Evolutionary conservation across 30 jellyfish, hydroid and myxozoan species (phyloP).

Genomic region (Sanderia malayensis): DNA sequence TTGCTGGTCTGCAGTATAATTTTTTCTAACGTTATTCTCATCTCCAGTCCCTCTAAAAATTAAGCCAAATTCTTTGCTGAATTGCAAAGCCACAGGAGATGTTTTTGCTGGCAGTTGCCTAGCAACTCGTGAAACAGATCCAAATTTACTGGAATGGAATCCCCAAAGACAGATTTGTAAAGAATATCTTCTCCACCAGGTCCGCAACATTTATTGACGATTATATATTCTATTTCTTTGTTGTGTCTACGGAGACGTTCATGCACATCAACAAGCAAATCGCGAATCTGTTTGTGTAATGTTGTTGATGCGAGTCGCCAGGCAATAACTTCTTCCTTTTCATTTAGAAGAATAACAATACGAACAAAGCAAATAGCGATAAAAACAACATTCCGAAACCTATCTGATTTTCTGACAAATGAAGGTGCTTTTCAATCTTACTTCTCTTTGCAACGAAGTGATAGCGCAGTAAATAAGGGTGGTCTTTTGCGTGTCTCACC

Average conservation of each 20-base stretch:
- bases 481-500: too few relatives aligned
- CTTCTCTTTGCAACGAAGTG: too few relatives aligned
- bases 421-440: too few relatives aligned
- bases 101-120: background rate
- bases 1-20: background rate
- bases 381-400: too few relatives aligned
- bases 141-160: background rate
- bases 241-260: background rate
- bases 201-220: conserved; percentile 5
- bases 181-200: background rate
- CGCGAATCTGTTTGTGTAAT: background rate
- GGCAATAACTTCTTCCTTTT: background rate
- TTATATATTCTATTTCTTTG: background rate
- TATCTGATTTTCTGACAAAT: too few relatives aligned
- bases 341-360: conserved; percentile 10
- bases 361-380: too few relatives aligned
- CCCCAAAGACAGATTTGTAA: background rate
- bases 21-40: background rate
- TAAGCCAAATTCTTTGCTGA: conserved; percentile 1
- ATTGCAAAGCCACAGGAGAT: background rate
- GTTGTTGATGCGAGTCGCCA: background rate
- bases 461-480: too few relatives aligned
- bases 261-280: background rate
- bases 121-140: conserved; percentile 21
- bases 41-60: conserved; percentile 4